Base-by-base conservation (phyloP, 2,888 invertebrate genomes). In the Troides helena region DNA sequence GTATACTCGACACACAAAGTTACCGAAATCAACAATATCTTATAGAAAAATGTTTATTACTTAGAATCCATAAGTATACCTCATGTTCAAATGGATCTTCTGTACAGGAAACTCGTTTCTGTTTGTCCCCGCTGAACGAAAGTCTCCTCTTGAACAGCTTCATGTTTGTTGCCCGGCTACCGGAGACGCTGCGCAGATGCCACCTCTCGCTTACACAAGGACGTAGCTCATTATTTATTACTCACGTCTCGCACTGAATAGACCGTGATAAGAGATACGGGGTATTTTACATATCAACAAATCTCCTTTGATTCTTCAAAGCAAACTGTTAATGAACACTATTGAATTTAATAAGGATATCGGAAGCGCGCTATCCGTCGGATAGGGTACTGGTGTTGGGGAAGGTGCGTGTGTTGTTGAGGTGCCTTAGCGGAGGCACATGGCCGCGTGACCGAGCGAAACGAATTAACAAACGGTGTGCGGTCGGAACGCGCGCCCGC, bases 61-160 rank as follows among this genome's bases (percentile, higher is more conserved):
- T 58, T 12, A n/a, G 12, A 53, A 53, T 53, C 5, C 18, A 58
- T 58, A 58, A 3, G 7, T 10, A 14, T 91, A 92, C 92, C 92
- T 92, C 92, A 77, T 91, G 84, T 77, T 88, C 88, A 86, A 92
- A 92, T 81, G 92, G 90, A 83, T 92, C 92, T 78, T 89, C 89
- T 75, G 84, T 80, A 75, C 80, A 84, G 72, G 87, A 81, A 85
- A 85, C 87, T 77, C 84, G 90, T 90, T 90, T 91, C 81, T 89
- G 89, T 89, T 92, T 92, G 86, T 92, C 92, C 82, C 86, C 82
- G 79, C 87, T 89, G 85, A 91, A 88, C 78, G 91, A 92, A 83
- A 91, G 84, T 83, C 88, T 91, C 84, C 92, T 88, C 87, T 88
- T 92, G 87, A 92, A 92, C 85, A 92, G 84, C 86, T 92, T 92